These are phyloP conservation scores for Sarcophaga peregrina DNA, from an alignment of 1,140 invertebrate species.

Conservation along the genomic window DNA sequence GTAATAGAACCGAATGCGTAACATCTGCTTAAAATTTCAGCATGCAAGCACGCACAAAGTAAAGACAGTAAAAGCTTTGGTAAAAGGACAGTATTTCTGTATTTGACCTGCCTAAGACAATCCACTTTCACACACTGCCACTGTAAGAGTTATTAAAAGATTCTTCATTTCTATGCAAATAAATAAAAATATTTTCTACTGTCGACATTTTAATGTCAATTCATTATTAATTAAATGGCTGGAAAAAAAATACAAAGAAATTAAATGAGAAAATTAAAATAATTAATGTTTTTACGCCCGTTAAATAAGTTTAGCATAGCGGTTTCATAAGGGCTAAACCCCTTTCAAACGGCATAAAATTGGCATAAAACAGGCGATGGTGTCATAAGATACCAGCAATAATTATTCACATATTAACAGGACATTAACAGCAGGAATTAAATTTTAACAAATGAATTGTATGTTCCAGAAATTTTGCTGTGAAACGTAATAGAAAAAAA, in stretches of 20 bases:
- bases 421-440: not conserved
- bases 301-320: slow-evolving; percentile 4
- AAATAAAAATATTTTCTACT: not conserved
- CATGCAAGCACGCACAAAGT: not conserved
- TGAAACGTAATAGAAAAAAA: not conserved
- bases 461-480: not conserved
- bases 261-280: not conserved
- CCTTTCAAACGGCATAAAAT: not conserved
- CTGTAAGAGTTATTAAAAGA: not conserved
- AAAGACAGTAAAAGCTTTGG: not conserved
- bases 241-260: not conserved
- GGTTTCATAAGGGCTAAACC: slow-evolving; percentile 16
- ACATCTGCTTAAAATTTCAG: not conserved
- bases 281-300: slow-evolving; percentile 25
- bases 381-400: slow-evolving; percentile 18
- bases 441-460: not conserved
- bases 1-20: not conserved
- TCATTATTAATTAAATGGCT: not conserved
- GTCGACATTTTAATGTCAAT: not conserved
- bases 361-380: slow-evolving; percentile 21
- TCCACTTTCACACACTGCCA: not conserved
- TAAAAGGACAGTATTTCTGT: too few relatives aligned
- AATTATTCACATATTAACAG: slow-evolving; percentile 29
- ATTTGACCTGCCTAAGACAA: too few relatives aligned
- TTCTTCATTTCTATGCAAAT: not conserved